phyloP scores from a whole-genome alignment of 2,113 vertebrate genomes.

The Calypte anna region DNA sequence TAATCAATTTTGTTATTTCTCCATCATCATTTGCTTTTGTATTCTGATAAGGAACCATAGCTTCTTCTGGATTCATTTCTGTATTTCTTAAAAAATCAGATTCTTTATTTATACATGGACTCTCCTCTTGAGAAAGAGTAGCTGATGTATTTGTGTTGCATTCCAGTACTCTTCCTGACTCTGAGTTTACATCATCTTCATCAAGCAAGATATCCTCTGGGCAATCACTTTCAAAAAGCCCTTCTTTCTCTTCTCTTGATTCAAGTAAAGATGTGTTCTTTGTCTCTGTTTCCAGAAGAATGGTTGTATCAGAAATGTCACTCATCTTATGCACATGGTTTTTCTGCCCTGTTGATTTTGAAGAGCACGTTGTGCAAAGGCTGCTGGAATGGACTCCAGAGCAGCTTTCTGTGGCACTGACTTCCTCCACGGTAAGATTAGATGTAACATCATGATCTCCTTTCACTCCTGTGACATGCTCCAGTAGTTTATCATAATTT shows the following conservation, averaged over 20 bases:
- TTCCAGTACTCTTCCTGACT: background rate
- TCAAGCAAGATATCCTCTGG: background rate
- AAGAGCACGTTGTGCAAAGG: background rate
- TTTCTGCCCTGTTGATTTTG: background rate
- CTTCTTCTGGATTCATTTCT: background rate
- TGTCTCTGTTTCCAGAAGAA: background rate
- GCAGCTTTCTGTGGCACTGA: background rate
- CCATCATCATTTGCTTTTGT: background rate
- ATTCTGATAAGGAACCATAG: background rate
- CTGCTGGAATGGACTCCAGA: background rate
- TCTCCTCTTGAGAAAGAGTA: slow-evolving; percentile 39
- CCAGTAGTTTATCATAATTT: background rate
- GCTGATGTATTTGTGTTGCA: background rate
- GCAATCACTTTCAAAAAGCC: background rate
- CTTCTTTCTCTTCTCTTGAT: slow-evolving; percentile 14
- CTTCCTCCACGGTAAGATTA: slow-evolving; percentile 3
- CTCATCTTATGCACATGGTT: background rate
- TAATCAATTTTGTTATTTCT: slow-evolving; percentile 54
- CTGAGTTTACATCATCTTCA: background rate
- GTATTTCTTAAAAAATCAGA: background rate
- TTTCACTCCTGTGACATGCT: background rate
- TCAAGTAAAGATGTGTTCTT: background rate
- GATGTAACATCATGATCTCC: background rate
- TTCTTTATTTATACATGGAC: background rate
- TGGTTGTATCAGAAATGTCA: background rate